Percentiles rank a stretch among this genome's conserved stretches.
Evolutionary conservation across 2,113 vertebrate genomes (phyloP).

Genomic region (Sylvia atricapilla): DNA sequence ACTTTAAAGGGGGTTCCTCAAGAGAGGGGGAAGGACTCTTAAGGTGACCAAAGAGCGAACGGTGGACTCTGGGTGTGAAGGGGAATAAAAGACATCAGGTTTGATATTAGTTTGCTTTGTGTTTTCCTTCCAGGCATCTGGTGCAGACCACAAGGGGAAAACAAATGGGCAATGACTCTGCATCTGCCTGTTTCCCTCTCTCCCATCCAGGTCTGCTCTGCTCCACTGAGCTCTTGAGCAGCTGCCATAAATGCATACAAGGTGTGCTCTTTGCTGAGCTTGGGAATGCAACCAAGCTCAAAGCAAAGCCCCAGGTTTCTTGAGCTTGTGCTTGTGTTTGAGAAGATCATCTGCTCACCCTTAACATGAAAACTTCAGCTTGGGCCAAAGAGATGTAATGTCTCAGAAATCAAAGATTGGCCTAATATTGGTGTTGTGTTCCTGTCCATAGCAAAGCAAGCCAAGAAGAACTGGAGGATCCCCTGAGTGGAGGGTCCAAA

Average conservation of each 20-base stretch:
- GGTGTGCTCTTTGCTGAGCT: background rate
- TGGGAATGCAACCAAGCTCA: background rate
- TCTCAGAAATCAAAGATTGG: background rate
- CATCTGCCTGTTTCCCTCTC: background rate
- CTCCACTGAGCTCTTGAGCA: background rate
- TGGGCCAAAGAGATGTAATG: background rate
- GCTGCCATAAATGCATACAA: background rate
- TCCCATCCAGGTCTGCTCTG: background rate
- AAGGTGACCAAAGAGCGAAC: background rate
- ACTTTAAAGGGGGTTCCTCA: background rate
- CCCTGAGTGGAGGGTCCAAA: background rate
- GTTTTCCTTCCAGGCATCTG: background rate
- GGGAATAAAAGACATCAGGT: background rate
- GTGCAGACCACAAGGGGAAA: background rate
- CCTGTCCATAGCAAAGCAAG: background rate
- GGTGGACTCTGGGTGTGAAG: background rate
- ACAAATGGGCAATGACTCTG: background rate
- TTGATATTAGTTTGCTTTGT: background rate
- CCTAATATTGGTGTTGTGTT: fast-evolving
- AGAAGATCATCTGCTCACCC: background rate
- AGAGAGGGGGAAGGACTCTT: background rate
- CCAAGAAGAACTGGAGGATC: background rate
- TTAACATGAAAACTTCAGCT: background rate
- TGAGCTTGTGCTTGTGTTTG: background rate
- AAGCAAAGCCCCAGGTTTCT: background rate